Percentiles rank a stretch among this genome's conserved stretches.
phyloP scores from a whole-genome alignment of 2,888 invertebrate genomes.

The Taphrorychus bicolor region DNA sequence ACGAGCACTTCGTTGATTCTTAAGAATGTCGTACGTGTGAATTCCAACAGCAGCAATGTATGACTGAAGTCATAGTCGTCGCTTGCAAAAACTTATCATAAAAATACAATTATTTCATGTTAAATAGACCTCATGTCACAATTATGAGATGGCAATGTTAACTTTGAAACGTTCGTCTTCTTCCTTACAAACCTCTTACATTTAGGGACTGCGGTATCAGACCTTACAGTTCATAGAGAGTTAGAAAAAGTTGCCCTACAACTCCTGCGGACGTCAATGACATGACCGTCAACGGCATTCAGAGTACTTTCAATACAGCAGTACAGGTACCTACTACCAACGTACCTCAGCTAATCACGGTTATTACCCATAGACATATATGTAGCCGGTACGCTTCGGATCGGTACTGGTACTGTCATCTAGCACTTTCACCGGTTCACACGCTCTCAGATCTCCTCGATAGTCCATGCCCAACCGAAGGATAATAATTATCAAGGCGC shows the following conservation, averaged over 20 bases:
- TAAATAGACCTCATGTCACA: too few species aligned
- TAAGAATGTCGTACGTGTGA: slow-evolving; percentile 8
- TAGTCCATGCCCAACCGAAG: slow-evolving; percentile 43
- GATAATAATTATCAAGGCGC: slow-evolving; percentile 43
- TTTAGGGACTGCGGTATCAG: neutral
- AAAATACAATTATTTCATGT: too few species aligned
- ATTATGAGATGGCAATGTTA: neutral
- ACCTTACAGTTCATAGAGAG: too few species aligned
- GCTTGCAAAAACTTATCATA: neutral
- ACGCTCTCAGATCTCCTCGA: slow-evolving; percentile 49
- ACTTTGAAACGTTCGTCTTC: neutral
- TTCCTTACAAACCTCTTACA: neutral
- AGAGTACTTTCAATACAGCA: slow-evolving; percentile 28
- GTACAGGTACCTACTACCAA: slow-evolving; percentile 27
- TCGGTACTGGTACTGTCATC: slow-evolving; percentile 53
- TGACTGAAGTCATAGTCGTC: slow-evolving; percentile 11
- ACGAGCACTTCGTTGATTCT: slow-evolving; percentile 22
- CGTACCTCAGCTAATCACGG: slow-evolving; percentile 49
- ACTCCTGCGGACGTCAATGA: slow-evolving; percentile 14
- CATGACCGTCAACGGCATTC: slow-evolving; percentile 19
- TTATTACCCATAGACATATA: slow-evolving; percentile 51
- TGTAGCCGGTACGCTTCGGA: slow-evolving; percentile 44
- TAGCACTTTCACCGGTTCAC: slow-evolving; percentile 57
- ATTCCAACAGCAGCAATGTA: slow-evolving; percentile 10
- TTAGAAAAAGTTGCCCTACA: neutral